Base-by-base conservation (phyloP, 2,888 invertebrate genomes). In the Elysia crispata region DNA sequence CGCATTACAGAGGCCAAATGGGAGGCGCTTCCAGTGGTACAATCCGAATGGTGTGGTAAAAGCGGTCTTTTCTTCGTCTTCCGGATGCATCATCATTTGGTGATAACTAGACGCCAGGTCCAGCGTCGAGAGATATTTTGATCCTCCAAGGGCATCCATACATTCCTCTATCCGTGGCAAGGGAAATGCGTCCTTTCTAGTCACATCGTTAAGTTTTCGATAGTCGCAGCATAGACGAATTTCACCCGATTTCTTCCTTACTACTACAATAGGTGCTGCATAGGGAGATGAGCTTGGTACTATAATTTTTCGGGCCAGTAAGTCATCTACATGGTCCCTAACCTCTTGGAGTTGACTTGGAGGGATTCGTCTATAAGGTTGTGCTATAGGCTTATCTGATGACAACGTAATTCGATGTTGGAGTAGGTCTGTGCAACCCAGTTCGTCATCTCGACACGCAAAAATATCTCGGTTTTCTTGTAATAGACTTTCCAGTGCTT, bases 71-170 rank as follows among this genome's bases (percentile, higher is more conserved):
- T 79, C n/a, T 54, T 79, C 57, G 18, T 79, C 75, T 1, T 69
- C 41, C 1, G 73, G 66, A 18, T 49, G 73, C 74, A 79, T 79
- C 5, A 74, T 74, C 1, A 79, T 73, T 62, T 79, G 79, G 50
- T 74, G 72, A 23, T 79, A 79, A n/a, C 79, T 73, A 69, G 60
- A 69, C 11, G 79, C 79, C 8, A 79, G 30, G 20, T 76, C 79
- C 0, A 79, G 57, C 1, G 74, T 72, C 1, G 73, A 66, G 23
- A 79, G 73, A 28, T 57, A 77, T 69, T 70, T n/a, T 25, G 77
- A 66, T 1, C 77, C 77, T 6, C 60, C 20, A 13, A 79, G 30
- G 0, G 79, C 41, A 50, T 79, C 79, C 15, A 79, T 13, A n/a
- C 50, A 79, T n/a, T 79, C 79, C n/a, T 23, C 31, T 1, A 64